Conservation (phyloP, 2,797 vertebrate species). For the Chrysolophus pictus region DNA sequence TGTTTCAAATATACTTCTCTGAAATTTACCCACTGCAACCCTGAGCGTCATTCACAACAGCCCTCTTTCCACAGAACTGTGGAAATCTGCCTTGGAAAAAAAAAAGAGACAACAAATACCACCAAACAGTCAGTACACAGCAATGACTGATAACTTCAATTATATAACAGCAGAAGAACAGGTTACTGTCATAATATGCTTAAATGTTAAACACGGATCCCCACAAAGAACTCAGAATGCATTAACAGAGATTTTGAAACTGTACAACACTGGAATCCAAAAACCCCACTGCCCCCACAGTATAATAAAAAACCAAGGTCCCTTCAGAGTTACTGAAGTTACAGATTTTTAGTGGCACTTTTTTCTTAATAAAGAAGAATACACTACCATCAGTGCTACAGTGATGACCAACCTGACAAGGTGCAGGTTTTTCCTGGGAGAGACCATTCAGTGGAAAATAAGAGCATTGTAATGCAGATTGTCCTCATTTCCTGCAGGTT, state of each 20-base stretch:
- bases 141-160: background rate
- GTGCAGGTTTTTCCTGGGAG: constrained; percentile 21
- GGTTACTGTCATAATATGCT: background rate
- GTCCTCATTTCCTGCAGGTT: constrained; percentile 31
- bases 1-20: background rate
- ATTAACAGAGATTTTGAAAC: background rate
- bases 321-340: background rate
- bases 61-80: background rate
- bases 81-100: background rate
- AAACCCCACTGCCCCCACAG: background rate
- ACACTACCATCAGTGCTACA: background rate
- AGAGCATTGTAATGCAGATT: constrained; percentile 27
- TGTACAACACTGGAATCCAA: background rate
- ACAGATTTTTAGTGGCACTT: background rate
- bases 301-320: background rate
- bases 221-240: background rate
- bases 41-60: background rate
- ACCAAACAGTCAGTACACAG: background rate
- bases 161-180: background rate
- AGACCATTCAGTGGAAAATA: constrained; percentile 11
- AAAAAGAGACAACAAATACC: background rate
- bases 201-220: background rate
- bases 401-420: background rate
- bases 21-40: background rate
- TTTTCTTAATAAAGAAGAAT: constrained; percentile 3